These are phyloP conservation scores for Micropterix aruncella DNA, from an alignment of 2,888 invertebrate species.

Conservation along the genomic window DNA sequence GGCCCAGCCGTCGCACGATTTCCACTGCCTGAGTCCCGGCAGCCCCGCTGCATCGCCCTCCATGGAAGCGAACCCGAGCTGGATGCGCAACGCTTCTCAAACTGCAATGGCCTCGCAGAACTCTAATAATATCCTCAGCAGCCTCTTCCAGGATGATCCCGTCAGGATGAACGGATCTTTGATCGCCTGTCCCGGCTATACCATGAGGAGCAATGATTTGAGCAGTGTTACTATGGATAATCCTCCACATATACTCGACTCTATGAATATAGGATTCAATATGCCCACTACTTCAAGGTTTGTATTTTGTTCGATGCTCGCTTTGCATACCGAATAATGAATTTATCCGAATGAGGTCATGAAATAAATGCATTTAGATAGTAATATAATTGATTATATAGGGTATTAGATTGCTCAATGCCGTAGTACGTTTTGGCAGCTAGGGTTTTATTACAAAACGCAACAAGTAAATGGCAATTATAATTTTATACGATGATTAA, in stretches of 20 bases:
- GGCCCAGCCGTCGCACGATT: background rate
- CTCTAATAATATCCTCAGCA: background rate
- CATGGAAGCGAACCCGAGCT: background rate
- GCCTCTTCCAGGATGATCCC: background rate
- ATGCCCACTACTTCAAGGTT: slow-evolving; percentile 32
- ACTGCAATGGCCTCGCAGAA: background rate
- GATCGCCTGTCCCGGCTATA: background rate
- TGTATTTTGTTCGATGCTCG: no score
- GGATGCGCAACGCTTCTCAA: background rate
- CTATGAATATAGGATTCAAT: slow-evolving; percentile 17
- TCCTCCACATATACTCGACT: slow-evolving; percentile 16
- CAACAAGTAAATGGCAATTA: no score
- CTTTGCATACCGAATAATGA: no score
- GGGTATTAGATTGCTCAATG: no score
- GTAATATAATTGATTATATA: no score
- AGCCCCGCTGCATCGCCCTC: background rate
- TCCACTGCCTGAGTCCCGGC: background rate
- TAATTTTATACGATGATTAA: no score
- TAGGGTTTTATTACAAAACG: no score
- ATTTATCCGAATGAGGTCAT: no score
- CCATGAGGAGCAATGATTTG: background rate
- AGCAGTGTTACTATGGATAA: background rate
- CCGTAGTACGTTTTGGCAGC: no score
- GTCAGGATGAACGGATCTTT: background rate
- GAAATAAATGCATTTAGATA: no score